Percentiles rank a stretch among this genome's conserved stretches.
These are phyloP conservation scores for Nemotelus nigrinus DNA, from an alignment of 2,888 invertebrate species.

Conservation along the genomic window DNA sequence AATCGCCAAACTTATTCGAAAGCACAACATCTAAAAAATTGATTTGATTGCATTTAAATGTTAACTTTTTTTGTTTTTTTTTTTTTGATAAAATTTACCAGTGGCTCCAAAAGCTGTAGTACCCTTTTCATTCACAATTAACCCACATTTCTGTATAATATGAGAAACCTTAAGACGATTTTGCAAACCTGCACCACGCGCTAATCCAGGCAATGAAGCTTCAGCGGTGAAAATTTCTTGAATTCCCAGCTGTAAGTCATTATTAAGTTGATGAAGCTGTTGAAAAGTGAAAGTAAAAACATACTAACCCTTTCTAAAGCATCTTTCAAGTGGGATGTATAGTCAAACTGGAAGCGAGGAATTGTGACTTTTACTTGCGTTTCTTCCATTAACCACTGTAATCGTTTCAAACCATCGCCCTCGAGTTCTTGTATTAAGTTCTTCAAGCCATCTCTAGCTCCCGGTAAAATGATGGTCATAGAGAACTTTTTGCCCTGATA, in stretches of 20 bases:
- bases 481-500: conserved; percentile 76
- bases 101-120: conserved; percentile 77
- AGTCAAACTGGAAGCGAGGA: conserved; percentile 81
- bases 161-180: conserved; percentile 72
- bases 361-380: conserved; percentile 71
- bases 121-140: conserved; percentile 81
- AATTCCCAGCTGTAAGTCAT: conserved; percentile 71
- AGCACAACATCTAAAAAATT: conserved; percentile 69
- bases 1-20: conserved; percentile 78
- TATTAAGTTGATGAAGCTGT: conserved; percentile 8
- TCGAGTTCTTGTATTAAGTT: conserved; percentile 70
- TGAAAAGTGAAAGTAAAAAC: background rate
- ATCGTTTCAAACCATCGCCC: conserved; percentile 67
- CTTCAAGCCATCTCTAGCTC: conserved; percentile 71
- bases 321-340: conserved; percentile 71
- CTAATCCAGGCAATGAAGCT: conserved; percentile 77
- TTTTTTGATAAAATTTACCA: conserved; percentile 52
- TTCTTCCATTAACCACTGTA: conserved; percentile 71
- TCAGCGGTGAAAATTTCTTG: conserved; percentile 76
- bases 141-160: conserved; percentile 79
- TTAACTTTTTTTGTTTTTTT: conserved; percentile 55
- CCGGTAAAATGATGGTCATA: conserved; percentile 79
- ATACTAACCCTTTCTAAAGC: conserved; percentile 70
- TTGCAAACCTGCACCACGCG: conserved; percentile 67
- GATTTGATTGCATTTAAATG: background rate